Percentiles rank a stretch among this genome's conserved stretches.
Evolutionary conservation across 1,140 invertebrate genomes (phyloP).

Genomic region (Listronotus oregonensis): DNA sequence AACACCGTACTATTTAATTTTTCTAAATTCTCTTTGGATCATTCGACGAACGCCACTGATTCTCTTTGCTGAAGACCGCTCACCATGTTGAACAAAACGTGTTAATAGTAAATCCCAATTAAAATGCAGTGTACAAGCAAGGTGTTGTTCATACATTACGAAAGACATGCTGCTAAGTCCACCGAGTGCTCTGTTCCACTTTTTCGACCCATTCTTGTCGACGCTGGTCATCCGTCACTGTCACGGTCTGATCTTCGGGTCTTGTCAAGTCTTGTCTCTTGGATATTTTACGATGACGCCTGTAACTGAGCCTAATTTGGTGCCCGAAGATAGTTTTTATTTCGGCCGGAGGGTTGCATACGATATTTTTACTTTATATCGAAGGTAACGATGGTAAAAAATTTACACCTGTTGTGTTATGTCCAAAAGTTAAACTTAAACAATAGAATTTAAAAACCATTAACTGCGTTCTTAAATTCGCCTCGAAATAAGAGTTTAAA

Average conservation of each 20-base stretch:
- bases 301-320: constrained; percentile 17
- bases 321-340: constrained; percentile 3
- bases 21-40: no score
- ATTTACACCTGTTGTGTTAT: no score
- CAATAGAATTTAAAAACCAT: no score
- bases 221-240: constrained; percentile 35
- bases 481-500: no score
- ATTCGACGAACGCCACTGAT: constrained; percentile 17
- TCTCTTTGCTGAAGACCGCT: constrained; percentile 24
- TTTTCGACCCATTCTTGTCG: constrained; percentile 35
- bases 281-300: constrained; percentile 20
- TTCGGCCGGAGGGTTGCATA: background rate
- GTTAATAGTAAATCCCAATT: constrained; percentile 55
- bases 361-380: no score
- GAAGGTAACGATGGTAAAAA: no score
- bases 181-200: constrained; percentile 37
- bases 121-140: constrained; percentile 50
- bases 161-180: constrained; percentile 42
- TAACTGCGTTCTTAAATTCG: no score
- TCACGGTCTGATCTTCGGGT: constrained; percentile 15
- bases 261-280: constrained; percentile 24
- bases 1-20: no score
- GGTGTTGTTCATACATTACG: constrained; percentile 54
- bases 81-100: constrained; percentile 48
- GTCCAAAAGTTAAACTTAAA: no score